Percentiles rank a stretch among this genome's conserved stretches.
Evolutionary conservation across 2,888 invertebrate genomes (phyloP).

Genomic region (Lasioglossum oenotherae): DNA sequence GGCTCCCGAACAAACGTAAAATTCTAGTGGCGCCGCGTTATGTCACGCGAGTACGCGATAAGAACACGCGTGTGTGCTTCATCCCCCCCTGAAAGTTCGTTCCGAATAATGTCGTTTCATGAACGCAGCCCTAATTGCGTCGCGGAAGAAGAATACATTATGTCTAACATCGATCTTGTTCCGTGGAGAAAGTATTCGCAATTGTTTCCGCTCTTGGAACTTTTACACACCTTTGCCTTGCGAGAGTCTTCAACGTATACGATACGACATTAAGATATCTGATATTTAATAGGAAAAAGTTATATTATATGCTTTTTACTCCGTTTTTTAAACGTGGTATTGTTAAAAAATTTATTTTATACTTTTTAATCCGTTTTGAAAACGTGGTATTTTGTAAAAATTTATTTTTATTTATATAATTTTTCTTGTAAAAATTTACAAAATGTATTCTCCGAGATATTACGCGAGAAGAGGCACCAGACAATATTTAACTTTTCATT

Average conservation of each 20-base stretch:
- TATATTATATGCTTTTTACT: too few relatives aligned
- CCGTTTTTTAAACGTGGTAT: too few relatives aligned
- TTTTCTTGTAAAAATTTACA: too few relatives aligned
- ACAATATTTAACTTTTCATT: neutral
- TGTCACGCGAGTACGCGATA: constrained; percentile 48
- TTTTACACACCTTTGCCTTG: neutral
- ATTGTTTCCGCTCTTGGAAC: neutral
- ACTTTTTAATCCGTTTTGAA: too few relatives aligned
- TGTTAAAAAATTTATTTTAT: too few relatives aligned
- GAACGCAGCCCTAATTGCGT: constrained; percentile 3
- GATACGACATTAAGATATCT: too few relatives aligned
- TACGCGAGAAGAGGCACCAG: neutral
- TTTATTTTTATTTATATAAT: too few relatives aligned
- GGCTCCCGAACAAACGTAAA: constrained; percentile 31
- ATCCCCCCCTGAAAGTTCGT: neutral
- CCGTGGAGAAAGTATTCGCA: neutral
- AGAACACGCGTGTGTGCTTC: constrained; percentile 19
- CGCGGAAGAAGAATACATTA: neutral
- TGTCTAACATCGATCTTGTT: neutral
- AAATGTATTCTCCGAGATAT: neutral
- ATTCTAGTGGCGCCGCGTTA: constrained; percentile 43
- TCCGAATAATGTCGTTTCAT: constrained; percentile 3
- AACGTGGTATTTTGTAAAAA: too few relatives aligned
- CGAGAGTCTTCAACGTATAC: neutral
- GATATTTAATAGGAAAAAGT: too few relatives aligned